phyloP scores from a whole-genome alignment of 2,888 invertebrate species.

The Cephus runcator region DNA sequence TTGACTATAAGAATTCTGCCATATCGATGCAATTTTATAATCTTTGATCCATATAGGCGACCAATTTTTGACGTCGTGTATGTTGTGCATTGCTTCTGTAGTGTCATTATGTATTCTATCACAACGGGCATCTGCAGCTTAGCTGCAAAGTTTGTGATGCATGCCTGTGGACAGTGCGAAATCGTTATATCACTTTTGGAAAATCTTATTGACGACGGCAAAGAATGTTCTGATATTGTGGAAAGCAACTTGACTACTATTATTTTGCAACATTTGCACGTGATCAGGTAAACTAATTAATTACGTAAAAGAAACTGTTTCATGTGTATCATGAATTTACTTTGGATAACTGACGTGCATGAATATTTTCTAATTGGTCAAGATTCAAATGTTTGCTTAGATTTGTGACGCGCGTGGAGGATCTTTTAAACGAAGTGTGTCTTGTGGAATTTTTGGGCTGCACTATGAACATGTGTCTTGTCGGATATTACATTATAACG shows the following conservation, averaged over 20 bases:
- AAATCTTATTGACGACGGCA: constrained; percentile 27
- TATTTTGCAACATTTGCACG: too few species aligned
- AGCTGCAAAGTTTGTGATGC: constrained; percentile 51
- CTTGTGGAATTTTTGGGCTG: constrained; percentile 42
- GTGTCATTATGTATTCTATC: constrained; percentile 48
- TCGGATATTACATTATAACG: constrained; percentile 54
- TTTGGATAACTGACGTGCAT: too few species aligned
- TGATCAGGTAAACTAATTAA: too few species aligned
- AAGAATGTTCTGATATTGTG: neutral
- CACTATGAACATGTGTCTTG: constrained; percentile 55
- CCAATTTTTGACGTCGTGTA: constrained; percentile 54
- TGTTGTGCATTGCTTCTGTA: constrained; percentile 44
- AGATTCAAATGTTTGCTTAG: too few species aligned
- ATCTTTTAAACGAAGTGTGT: too few species aligned
- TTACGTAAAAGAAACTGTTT: too few species aligned
- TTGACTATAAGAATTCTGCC: constrained; percentile 41
- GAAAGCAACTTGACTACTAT: constrained; percentile 34
- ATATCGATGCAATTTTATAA: constrained; percentile 46
- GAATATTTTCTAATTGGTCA: too few species aligned
- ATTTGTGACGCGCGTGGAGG: constrained; percentile 10
- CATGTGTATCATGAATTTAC: too few species aligned
- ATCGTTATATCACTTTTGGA: constrained; percentile 40
- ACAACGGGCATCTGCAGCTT: constrained; percentile 50
- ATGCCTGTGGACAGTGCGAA: constrained; percentile 53
- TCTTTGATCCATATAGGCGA: constrained; percentile 43